phyloP scores from a whole-genome alignment of 2,888 invertebrate species.

The Philaethria dido region DNA sequence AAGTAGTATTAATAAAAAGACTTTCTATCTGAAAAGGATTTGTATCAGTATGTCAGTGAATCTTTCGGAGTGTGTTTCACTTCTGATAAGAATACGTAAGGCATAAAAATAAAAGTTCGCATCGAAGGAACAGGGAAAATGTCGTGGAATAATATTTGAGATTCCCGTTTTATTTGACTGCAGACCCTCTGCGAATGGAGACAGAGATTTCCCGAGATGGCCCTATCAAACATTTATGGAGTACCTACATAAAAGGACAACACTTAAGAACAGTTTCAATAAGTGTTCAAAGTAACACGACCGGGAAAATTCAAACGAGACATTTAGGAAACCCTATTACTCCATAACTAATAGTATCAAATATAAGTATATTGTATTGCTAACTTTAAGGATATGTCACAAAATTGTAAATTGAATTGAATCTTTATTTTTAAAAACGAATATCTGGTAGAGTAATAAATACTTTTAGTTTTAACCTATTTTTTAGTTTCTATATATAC shows the following conservation, averaged over 20 bases:
- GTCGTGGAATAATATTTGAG: constrained; percentile 82
- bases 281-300: constrained; percentile 72
- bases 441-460: background rate
- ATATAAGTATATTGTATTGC: background rate
- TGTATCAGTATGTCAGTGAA: constrained; percentile 78
- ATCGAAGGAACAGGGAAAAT: constrained; percentile 80
- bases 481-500: background rate
- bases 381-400: background rate
- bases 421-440: background rate
- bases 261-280: constrained; percentile 82
- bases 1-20: constrained; percentile 35
- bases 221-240: constrained; percentile 84
- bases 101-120: constrained; percentile 84
- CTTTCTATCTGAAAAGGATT: constrained; percentile 65
- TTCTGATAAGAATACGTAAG: constrained; percentile 82
- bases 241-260: constrained; percentile 83
- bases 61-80: constrained; percentile 76
- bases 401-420: background rate
- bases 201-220: constrained; percentile 83
- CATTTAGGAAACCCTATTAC: constrained; percentile 9
- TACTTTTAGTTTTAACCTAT: background rate
- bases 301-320: constrained; percentile 49
- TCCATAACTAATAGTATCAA: background rate
- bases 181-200: constrained; percentile 82
- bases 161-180: constrained; percentile 82